Percentiles rank a stretch among this genome's conserved stretches.
Conservation (phyloP, 2,113 vertebrate species). For the Urocitellus parryii region DNA sequence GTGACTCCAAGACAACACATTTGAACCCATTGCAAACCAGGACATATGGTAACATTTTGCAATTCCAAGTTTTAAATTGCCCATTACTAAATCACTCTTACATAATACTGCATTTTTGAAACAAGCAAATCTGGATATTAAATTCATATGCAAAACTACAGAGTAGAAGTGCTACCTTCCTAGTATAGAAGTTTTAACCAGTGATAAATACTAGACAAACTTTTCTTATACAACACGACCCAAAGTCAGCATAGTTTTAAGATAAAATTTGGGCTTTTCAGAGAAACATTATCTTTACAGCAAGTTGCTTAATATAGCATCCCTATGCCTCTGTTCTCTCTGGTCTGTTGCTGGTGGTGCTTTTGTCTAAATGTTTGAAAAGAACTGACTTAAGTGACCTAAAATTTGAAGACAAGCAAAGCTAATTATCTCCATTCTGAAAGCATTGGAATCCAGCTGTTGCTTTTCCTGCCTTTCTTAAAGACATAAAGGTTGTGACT, state of each 20-base stretch:
- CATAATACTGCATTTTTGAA: background rate
- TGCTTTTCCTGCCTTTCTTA: background rate
- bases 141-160: background rate
- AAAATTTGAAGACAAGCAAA: slow-evolving; percentile 42
- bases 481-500: background rate
- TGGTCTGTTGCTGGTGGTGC: background rate
- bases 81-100: background rate
- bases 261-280: background rate
- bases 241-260: background rate
- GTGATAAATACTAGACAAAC: background rate
- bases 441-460: background rate
- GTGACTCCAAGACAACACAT: background rate
- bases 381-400: slow-evolving; percentile 4
- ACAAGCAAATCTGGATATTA: background rate
- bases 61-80: background rate
- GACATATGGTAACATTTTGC: background rate
- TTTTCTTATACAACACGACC: background rate
- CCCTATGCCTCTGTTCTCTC: background rate
- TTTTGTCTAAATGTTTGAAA: slow-evolving; percentile 17
- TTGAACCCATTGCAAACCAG: background rate
- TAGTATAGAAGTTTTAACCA: background rate
- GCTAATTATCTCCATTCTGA: background rate
- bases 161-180: background rate
- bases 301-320: background rate
- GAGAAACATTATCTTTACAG: background rate